Percentiles rank a stretch among this genome's conserved stretches.
phyloP scores from a whole-genome alignment of 1,140 invertebrate genomes.

The Latrodectus geometricus region DNA sequence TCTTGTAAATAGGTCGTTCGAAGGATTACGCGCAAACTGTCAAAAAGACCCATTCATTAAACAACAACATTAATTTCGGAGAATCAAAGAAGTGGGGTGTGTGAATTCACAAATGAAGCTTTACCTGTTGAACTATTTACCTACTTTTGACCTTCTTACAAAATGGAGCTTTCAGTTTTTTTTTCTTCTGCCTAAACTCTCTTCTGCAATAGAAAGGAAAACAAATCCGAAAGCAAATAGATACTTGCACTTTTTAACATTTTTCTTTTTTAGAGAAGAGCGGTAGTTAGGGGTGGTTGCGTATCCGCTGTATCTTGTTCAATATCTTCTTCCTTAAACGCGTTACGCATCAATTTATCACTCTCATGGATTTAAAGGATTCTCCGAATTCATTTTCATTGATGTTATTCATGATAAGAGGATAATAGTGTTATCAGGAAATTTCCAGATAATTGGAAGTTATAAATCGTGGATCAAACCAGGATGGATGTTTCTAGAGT shows the following conservation, averaged over 20 bases:
- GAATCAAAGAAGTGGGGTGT: not conserved
- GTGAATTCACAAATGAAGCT: not conserved
- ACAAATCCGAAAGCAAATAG: not conserved
- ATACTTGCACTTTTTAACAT: not conserved
- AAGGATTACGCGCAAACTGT: not conserved
- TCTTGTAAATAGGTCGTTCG: not conserved
- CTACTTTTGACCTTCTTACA: not conserved
- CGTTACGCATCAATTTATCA: too few species aligned
- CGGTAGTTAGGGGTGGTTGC: too few species aligned
- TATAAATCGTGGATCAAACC: too few species aligned
- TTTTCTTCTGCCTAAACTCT: not conserved
- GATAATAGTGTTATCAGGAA: too few species aligned
- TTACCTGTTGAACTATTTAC: not conserved
- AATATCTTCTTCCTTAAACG: too few species aligned
- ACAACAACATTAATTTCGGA: not conserved
- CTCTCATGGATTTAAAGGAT: too few species aligned
- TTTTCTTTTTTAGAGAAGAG: too few species aligned
- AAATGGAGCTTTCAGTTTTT: not conserved
- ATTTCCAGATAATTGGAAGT: too few species aligned
- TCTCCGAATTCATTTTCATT: too few species aligned
- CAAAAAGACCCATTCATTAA: not conserved
- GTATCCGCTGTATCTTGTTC: too few species aligned
- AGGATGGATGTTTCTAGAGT: too few species aligned
- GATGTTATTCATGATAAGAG: too few species aligned
- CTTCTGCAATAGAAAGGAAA: not conserved